Evolutionary conservation across 2,888 invertebrate species (phyloP).

Genomic region (Metopia argyrocephala): DNA sequence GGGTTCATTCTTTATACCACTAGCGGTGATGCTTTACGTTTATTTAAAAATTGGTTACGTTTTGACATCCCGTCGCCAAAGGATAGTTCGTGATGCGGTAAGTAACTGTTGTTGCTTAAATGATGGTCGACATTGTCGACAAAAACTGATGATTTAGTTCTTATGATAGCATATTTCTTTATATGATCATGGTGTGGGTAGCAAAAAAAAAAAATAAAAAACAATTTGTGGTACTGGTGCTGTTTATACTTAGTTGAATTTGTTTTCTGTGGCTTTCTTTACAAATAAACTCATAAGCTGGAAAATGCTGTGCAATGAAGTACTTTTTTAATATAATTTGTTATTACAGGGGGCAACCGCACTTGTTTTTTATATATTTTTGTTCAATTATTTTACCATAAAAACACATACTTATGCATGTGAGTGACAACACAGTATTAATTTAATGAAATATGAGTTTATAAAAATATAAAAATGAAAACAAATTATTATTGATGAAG

Average conservation of each 20-base stretch:
- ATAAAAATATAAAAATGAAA: neutral
- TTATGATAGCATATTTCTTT: neutral
- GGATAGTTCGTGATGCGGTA: constrained; percentile 82
- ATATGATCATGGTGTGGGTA: neutral
- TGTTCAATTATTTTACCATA: neutral
- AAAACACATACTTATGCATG: neutral
- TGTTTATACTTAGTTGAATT: neutral
- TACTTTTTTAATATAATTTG: neutral
- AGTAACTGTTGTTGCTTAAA: constrained; percentile 52
- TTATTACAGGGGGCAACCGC: neutral
- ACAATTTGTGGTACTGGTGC: neutral
- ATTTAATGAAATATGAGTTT: neutral
- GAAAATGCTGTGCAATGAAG: neutral
- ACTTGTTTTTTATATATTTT: neutral
- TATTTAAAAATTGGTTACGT: constrained; percentile 94
- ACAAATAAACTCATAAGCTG: neutral
- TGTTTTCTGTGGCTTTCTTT: constrained; percentile 3
- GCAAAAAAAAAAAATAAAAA: too few relatives aligned
- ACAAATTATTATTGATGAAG: too few relatives aligned
- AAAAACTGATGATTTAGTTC: neutral
- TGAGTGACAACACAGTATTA: neutral
- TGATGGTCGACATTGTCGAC: neutral
- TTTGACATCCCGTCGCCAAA: constrained; percentile 87
- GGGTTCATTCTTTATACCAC: constrained; percentile 97
- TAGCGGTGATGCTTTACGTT: constrained; percentile 97